phyloP scores from a whole-genome alignment of 2,888 invertebrate species.

The Cataglyphis altisquamis region DNA sequence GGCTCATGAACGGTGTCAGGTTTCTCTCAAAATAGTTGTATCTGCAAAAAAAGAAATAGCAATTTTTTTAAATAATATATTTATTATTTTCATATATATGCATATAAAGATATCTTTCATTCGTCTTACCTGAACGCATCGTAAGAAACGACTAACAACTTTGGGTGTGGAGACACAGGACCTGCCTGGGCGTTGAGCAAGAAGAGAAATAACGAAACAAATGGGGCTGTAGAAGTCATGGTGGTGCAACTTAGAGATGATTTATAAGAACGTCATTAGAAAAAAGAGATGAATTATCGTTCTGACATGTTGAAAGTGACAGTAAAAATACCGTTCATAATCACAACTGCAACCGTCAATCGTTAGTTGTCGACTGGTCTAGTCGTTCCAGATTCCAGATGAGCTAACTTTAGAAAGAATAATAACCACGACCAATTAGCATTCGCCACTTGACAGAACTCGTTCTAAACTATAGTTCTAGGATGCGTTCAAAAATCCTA shows the following conservation, averaged over 20 bases:
- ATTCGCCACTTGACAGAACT: background rate
- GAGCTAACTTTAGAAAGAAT: background rate
- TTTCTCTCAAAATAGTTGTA: slow-evolving; percentile 89
- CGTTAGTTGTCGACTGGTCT: background rate
- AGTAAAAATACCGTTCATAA: background rate
- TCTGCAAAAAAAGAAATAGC: slow-evolving; percentile 78
- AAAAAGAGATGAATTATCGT: slow-evolving; percentile 15
- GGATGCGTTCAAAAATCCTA: no score
- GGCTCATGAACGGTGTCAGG: slow-evolving; percentile 88
- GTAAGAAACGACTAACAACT: slow-evolving; percentile 89
- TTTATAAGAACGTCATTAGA: slow-evolving; percentile 1
- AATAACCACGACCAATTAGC: background rate
- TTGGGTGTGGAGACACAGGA: slow-evolving; percentile 84
- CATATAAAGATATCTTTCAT: background rate
- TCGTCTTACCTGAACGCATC: slow-evolving; percentile 88
- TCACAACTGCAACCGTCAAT: background rate
- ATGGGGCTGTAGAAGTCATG: slow-evolving; percentile 56
- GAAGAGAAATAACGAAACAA: slow-evolving; percentile 58
- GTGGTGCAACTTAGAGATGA: background rate
- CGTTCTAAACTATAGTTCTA: no score
- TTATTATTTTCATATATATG: no score
- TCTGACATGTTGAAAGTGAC: background rate
- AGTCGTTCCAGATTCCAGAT: background rate
- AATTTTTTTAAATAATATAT: background rate
- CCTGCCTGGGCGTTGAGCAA: slow-evolving; percentile 70